A percentile compares a stretch with the other conserved stretches of the same genome.
These are phyloP conservation scores for Phymatocera aterrima DNA, from an alignment of 2,888 invertebrate genomes.

Conservation along the genomic window DNA sequence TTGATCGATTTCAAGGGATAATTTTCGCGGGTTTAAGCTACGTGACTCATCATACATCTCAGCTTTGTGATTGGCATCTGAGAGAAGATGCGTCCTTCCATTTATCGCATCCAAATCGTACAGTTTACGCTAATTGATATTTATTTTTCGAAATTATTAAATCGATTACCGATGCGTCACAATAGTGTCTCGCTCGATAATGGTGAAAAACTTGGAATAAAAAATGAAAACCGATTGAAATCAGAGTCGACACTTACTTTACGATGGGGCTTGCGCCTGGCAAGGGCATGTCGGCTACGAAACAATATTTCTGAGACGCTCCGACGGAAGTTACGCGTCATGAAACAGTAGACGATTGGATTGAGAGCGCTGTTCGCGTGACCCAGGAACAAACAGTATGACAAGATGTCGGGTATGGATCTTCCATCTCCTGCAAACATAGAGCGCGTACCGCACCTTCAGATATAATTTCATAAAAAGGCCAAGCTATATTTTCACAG, in stretches of 20 bases:
- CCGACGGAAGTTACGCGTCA: slow-evolving; percentile 84
- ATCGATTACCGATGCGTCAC: not conserved
- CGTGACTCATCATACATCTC: no score
- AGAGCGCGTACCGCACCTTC: not conserved
- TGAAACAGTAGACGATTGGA: slow-evolving; percentile 85
- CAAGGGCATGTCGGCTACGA: slow-evolving; percentile 54
- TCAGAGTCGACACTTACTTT: slow-evolving; percentile 60
- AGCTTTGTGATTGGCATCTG: not conserved
- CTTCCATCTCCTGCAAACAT: slow-evolving; percentile 56
- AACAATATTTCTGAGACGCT: slow-evolving; percentile 80
- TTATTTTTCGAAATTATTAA: not conserved
- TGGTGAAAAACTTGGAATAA: not conserved
- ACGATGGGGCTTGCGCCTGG: slow-evolving; percentile 56
- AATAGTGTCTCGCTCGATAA: not conserved
- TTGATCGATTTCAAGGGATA: no score
- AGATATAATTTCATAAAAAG: not conserved
- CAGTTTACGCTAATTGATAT: not conserved
- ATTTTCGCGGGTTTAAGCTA: no score
- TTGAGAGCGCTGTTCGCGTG: slow-evolving; percentile 88
- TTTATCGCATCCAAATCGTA: not conserved
- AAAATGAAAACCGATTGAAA: slow-evolving; percentile 26
- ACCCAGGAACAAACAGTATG: slow-evolving; percentile 84
- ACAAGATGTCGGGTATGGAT: slow-evolving; percentile 74
- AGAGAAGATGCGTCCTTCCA: not conserved
- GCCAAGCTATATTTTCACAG: not conserved